Percentiles rank a stretch among this genome's conserved stretches.
These are phyloP conservation scores for Brachionus manjavacas DNA, from an alignment of 1,140 invertebrate genomes.

Conservation along the genomic window DNA sequence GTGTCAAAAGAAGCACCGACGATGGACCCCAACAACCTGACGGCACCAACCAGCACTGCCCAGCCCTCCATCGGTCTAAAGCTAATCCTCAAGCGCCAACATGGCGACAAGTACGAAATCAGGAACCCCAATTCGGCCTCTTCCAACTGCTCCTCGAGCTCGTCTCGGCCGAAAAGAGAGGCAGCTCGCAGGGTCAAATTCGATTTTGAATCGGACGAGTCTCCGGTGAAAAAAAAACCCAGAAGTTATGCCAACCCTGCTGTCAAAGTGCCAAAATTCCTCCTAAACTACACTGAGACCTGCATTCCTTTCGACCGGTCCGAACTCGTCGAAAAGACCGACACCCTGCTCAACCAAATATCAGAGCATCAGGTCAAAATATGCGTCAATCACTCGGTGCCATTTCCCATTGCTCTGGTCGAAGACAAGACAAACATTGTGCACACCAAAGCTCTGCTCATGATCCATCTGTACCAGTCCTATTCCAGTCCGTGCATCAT, in stretches of 20 bases:
- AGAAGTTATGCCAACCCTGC: neutral
- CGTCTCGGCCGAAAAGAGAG: neutral
- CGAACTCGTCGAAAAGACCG: neutral
- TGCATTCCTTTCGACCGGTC: neutral
- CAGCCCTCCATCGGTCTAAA: neutral
- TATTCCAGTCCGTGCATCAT: conserved; percentile 15
- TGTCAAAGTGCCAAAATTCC: neutral
- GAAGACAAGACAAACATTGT: conserved; percentile 38
- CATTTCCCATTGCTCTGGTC: conserved; percentile 32
- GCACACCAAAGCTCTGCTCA: conserved; percentile 22
- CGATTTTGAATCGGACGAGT: conserved; percentile 6
- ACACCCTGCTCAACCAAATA: neutral
- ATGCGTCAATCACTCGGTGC: neutral
- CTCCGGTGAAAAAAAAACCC: conserved; percentile 8
- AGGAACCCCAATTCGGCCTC: neutral
- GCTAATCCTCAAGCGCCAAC: neutral
- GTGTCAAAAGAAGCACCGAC: neutral
- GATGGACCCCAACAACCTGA: neutral
- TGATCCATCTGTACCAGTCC: conserved; percentile 35
- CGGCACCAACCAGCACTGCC: neutral
- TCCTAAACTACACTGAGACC: neutral
- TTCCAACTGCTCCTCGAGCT: neutral
- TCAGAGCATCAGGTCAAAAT: neutral
- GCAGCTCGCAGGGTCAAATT: neutral
- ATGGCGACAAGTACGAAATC: conserved; percentile 2